Evolutionary conservation across 2,797 vertebrate species (phyloP).

Genomic region (Parauchenoglanis punctatus): DNA sequence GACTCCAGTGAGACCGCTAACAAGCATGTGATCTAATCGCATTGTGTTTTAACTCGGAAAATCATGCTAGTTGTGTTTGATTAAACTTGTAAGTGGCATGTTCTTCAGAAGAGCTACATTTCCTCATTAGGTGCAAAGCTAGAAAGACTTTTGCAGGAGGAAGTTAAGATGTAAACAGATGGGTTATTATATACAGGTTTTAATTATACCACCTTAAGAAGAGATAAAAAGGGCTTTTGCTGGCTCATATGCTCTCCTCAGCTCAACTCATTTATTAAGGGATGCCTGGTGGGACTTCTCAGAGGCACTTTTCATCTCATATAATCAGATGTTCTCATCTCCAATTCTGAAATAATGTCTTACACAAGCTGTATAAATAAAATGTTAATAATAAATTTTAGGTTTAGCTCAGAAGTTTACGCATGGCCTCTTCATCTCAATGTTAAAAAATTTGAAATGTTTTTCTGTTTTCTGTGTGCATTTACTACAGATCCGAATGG

Average conservation of each 20-base stretch:
- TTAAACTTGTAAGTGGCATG: neutral
- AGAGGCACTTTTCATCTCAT: conserved; percentile 60
- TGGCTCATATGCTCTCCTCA: conserved; percentile 37
- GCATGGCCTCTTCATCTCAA: neutral
- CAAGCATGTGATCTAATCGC: neutral
- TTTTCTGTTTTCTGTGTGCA: neutral
- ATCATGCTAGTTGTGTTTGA: neutral
- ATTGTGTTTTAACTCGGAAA: neutral
- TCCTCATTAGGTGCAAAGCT: neutral
- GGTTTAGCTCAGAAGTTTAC: neutral
- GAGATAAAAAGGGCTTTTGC: neutral
- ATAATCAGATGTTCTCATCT: conserved; percentile 39
- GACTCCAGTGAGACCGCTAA: neutral
- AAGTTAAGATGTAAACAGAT: conserved; percentile 26
- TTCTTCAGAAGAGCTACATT: neutral
- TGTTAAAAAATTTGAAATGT: neutral
- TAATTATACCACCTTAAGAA: conserved; percentile 15
- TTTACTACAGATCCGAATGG: neutral
- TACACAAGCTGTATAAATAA: conserved; percentile 13
- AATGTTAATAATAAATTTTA: neutral
- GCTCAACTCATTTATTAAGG: conserved; percentile 63
- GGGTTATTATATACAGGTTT: conserved; percentile 15
- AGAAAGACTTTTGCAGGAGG: conserved; percentile 8
- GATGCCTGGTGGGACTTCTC: conserved; percentile 56
- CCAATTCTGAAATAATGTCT: conserved; percentile 13